These are phyloP conservation scores for Agelastica alni DNA, from an alignment of 2,888 invertebrate genomes.

Conservation along the genomic window DNA sequence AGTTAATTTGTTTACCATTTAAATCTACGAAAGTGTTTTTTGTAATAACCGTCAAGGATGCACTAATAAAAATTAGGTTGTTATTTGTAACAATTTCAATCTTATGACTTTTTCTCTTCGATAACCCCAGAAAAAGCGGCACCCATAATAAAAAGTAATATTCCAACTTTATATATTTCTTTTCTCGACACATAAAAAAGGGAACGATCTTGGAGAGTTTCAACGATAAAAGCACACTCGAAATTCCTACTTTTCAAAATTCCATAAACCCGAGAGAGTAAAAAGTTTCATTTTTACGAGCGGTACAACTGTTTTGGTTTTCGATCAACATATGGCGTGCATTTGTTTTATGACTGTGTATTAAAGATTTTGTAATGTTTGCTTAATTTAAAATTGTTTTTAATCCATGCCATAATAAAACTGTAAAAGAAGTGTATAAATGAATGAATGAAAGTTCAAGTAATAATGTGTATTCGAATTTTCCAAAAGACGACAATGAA, in stretches of 20 bases:
- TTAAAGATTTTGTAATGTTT: slow-evolving; percentile 21
- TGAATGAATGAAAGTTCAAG: no score
- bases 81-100: slow-evolving; percentile 1
- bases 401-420: not conserved
- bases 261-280: slow-evolving; percentile 22
- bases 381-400: slow-evolving; percentile 15
- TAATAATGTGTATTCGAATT: no score
- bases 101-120: not conserved
- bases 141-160: slow-evolving; percentile 10
- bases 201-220: slow-evolving; percentile 17
- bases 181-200: slow-evolving; percentile 10
- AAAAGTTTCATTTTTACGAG: slow-evolving; percentile 19
- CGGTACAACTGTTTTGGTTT: slow-evolving; percentile 28
- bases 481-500: slow-evolving; percentile 6
- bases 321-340: slow-evolving; percentile 37
- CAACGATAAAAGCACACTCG: slow-evolving; percentile 21
- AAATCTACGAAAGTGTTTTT: not conserved
- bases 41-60: not conserved
- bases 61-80: slow-evolving; percentile 8
- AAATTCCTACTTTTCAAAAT: slow-evolving; percentile 18
- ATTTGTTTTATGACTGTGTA: slow-evolving; percentile 36
- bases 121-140: slow-evolving; percentile 1
- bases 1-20: not conserved
- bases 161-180: slow-evolving; percentile 14
- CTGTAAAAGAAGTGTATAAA: not conserved